Conservation (phyloP, 2,797 vertebrate species). For the Cyprinodon diabolis region DNA sequence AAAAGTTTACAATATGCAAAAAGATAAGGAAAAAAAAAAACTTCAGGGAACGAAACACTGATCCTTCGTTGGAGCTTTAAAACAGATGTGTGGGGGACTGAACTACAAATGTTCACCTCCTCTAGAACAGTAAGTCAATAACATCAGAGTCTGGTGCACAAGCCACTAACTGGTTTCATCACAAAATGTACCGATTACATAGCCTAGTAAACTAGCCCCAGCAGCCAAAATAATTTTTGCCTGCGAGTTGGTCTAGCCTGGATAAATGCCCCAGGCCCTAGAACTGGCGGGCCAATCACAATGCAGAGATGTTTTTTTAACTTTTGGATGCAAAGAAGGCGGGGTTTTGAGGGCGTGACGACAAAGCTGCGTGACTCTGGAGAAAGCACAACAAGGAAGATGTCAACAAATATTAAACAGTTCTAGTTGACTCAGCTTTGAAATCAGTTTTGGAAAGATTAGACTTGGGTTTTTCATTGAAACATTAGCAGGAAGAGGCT, state of each 20-base stretch:
- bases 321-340: too few relatives aligned
- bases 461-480: too few relatives aligned
- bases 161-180: constrained; percentile 29
- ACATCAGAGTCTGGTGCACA: constrained; percentile 23
- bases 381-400: too few relatives aligned
- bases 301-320: neutral
- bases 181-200: constrained; percentile 38
- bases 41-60: neutral
- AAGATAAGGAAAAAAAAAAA: neutral
- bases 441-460: too few relatives aligned
- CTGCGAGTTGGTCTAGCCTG: too few relatives aligned
- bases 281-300: constrained; percentile 40
- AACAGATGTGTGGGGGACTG: neutral
- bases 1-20: constrained; percentile 5
- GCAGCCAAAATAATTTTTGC: too few relatives aligned
- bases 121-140: constrained; percentile 16
- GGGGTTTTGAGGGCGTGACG: too few relatives aligned
- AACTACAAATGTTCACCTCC: constrained; percentile 1
- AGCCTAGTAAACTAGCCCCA: neutral
- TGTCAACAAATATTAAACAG: too few relatives aligned
- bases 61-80: neutral
- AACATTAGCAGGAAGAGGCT: too few relatives aligned
- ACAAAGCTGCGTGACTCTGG: too few relatives aligned
- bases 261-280: constrained; percentile 35
- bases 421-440: too few relatives aligned